Evolutionary conservation across 2,113 vertebrate species (phyloP).

Genomic region (Chauna torquata): DNA sequence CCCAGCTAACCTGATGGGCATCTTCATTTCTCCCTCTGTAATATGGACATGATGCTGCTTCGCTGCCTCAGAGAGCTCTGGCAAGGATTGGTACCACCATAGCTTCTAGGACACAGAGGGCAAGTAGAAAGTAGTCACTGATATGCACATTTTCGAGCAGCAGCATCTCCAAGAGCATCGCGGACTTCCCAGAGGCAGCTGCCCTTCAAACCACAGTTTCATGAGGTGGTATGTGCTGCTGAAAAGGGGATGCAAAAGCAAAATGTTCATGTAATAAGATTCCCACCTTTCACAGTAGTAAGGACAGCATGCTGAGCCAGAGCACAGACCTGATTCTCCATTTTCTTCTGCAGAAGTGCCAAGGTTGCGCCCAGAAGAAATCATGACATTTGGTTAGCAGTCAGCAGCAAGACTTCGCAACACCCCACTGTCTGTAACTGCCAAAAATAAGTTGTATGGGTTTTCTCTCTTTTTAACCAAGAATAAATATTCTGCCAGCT

Average conservation of each 20-base stretch:
- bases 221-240: rapidly evolving
- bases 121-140: not conserved
- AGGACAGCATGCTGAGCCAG: not conserved
- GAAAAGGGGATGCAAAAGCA: not conserved
- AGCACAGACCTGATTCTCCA: not conserved
- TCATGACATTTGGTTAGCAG: not conserved
- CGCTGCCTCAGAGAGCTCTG: not conserved
- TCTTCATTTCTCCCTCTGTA: not conserved
- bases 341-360: not conserved
- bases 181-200: not conserved
- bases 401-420: not conserved
- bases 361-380: not conserved
- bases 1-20: rapidly evolving
- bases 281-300: not conserved
- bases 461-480: not conserved
- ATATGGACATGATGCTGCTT: not conserved
- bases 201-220: not conserved
- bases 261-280: not conserved
- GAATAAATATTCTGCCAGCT: not conserved
- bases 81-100: not conserved
- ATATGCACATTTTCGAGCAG: not conserved
- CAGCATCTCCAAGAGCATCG: not conserved
- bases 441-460: not conserved
- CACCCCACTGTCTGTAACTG: not conserved
- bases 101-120: not conserved